These are phyloP conservation scores for Caenorhabditis brenneri DNA, from an alignment of 1,140 invertebrate species.

Conservation along the genomic window DNA sequence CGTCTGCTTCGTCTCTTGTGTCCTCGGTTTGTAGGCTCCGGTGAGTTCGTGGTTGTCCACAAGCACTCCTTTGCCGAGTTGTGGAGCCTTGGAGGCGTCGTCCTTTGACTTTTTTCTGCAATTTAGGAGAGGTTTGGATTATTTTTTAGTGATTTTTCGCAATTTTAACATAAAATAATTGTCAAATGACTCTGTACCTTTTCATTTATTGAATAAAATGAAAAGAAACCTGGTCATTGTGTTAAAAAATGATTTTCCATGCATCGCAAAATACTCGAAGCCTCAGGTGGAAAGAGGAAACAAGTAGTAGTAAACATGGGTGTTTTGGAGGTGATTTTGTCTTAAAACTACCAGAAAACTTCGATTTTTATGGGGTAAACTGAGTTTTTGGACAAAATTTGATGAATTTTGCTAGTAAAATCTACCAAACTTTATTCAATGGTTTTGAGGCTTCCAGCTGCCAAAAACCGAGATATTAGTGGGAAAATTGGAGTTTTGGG, in stretches of 20 bases:
- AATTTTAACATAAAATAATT: not conserved
- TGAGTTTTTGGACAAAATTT: no score
- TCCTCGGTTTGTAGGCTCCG: constrained; percentile 94
- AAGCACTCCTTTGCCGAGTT: constrained; percentile 72
- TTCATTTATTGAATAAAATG: not conserved
- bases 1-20: constrained; percentile 93
- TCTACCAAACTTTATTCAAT: no score
- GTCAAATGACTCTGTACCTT: not conserved
- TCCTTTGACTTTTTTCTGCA: constrained; percentile 78
- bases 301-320: constrained; percentile 27
- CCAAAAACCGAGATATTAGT: no score
- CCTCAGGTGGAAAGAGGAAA: not conserved
- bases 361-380: not conserved
- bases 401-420: no score
- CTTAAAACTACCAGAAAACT: not conserved
- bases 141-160: no score
- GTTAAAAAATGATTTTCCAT: not conserved
- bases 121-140: constrained; percentile 62
- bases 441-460: no score
- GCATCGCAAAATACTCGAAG: constrained; percentile 25
- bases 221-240: constrained; percentile 1
- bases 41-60: constrained; percentile 89
- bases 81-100: constrained; percentile 77
- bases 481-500: no score
- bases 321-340: not conserved